Evolutionary conservation across 2,113 vertebrate genomes (phyloP).

Genomic region (Oostethus manadensis): DNA sequence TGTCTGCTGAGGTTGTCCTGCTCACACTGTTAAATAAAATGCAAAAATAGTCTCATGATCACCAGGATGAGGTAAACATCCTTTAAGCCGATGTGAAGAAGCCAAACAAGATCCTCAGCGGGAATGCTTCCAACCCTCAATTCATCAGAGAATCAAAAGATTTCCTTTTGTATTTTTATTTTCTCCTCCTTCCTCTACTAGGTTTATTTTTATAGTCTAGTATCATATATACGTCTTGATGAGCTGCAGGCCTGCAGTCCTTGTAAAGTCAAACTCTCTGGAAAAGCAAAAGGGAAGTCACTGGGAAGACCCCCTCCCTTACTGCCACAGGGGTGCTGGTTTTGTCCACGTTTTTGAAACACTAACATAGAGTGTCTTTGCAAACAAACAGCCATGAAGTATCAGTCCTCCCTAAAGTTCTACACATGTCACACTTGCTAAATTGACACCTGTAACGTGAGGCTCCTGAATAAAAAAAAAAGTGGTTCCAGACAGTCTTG

Average conservation of each 20-base stretch:
- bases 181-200: neutral
- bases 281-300: neutral
- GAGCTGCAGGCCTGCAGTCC: neutral
- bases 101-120: constrained; percentile 2
- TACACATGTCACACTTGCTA: neutral
- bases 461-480: constrained; percentile 36
- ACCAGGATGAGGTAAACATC: constrained; percentile 25
- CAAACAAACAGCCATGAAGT: neutral
- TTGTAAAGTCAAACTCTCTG: neutral
- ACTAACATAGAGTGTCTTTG: neutral
- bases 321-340: too few species aligned
- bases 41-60: constrained; percentile 13
- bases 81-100: constrained; percentile 17
- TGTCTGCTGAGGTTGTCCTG: neutral
- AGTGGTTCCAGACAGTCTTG: constrained; percentile 26
- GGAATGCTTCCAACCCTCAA: constrained; percentile 13
- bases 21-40: neutral
- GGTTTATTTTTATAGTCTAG: constrained; percentile 32
- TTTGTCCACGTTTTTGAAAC: neutral
- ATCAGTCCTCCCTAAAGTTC: neutral
- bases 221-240: neutral
- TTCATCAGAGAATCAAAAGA: constrained; percentile 1
- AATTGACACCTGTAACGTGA: constrained; percentile 33
- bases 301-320: neutral
- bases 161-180: neutral